Conservation (phyloP, 2,888 invertebrate genomes). For the Synergus gifuensis region DNA sequence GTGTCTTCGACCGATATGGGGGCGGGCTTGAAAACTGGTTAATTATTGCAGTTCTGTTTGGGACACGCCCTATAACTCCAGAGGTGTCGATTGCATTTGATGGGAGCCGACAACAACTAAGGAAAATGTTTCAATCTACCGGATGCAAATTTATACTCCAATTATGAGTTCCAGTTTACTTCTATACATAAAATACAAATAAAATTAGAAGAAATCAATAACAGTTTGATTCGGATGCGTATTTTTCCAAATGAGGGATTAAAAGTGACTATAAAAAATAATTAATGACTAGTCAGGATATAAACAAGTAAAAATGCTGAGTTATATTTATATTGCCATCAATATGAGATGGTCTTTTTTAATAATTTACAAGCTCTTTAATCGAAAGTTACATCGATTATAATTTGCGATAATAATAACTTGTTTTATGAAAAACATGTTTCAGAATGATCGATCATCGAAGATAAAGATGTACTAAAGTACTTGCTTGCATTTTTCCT, state of each 20-base stretch:
- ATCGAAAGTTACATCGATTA: conserved; percentile 4
- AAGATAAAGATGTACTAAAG: conserved; percentile 9
- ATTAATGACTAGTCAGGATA: neutral
- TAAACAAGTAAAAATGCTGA: conserved; percentile 28
- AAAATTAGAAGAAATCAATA: neutral
- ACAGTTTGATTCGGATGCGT: neutral
- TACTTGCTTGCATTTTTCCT: conserved; percentile 11
- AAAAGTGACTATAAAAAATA: neutral
- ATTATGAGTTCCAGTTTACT: neutral
- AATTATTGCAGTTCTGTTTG: conserved; percentile 57
- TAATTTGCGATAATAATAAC: neutral
- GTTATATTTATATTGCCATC: neutral
- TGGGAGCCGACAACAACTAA: conserved; percentile 43
- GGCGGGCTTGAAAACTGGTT: conserved; percentile 56
- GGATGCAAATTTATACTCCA: conserved; percentile 10
- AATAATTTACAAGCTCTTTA: conserved; percentile 6
- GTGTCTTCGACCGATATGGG: conserved; percentile 46
- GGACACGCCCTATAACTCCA: conserved; percentile 54
- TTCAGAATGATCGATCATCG: conserved; percentile 30
- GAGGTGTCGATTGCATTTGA: conserved; percentile 55
- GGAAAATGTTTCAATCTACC: conserved; percentile 29
- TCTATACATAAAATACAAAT: neutral
- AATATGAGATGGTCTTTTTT: neutral
- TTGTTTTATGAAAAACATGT: no score
- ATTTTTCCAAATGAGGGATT: no score